Conservation (phyloP, 2,113 vertebrate genomes). For the Eulemur macaco region DNA sequence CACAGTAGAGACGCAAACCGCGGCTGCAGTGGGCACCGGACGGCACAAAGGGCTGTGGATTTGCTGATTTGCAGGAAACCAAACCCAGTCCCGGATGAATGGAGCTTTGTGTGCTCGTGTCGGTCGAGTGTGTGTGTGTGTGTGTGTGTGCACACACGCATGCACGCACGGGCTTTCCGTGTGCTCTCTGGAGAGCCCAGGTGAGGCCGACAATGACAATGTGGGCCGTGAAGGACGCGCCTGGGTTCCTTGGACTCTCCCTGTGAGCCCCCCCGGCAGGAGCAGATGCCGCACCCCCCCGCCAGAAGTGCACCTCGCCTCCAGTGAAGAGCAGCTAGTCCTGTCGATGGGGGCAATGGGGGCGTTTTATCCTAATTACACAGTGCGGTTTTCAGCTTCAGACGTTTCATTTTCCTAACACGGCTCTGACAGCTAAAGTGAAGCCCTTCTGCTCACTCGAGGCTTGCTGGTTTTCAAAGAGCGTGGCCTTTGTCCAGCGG, state of each 20-base stretch:
- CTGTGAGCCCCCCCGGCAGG: not conserved
- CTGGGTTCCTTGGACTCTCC: not conserved
- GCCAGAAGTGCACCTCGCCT: not conserved
- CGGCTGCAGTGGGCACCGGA: not conserved
- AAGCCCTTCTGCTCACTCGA: not conserved
- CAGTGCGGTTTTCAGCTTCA: not conserved
- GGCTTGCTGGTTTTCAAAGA: too few relatives aligned
- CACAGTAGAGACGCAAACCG: not conserved
- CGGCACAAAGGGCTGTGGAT: too few relatives aligned
- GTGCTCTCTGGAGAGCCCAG: not conserved
- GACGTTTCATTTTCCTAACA: not conserved
- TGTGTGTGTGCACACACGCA: too few relatives aligned
- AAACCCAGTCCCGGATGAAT: not conserved
- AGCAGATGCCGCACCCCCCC: not conserved
- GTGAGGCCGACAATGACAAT: not conserved
- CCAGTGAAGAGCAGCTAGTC: not conserved
- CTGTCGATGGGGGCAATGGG: not conserved
- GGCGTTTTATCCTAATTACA: too few relatives aligned
- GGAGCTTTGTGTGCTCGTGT: not conserved
- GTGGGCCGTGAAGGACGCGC: not conserved
- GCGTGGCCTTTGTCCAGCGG: not conserved
- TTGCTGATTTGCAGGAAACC: not conserved
- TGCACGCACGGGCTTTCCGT: not conserved
- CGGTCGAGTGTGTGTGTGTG: fast-evolving
- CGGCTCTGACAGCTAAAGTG: not conserved